These are phyloP conservation scores for Psophia crepitans DNA, from an alignment of 2,113 vertebrate species.

Conservation along the genomic window DNA sequence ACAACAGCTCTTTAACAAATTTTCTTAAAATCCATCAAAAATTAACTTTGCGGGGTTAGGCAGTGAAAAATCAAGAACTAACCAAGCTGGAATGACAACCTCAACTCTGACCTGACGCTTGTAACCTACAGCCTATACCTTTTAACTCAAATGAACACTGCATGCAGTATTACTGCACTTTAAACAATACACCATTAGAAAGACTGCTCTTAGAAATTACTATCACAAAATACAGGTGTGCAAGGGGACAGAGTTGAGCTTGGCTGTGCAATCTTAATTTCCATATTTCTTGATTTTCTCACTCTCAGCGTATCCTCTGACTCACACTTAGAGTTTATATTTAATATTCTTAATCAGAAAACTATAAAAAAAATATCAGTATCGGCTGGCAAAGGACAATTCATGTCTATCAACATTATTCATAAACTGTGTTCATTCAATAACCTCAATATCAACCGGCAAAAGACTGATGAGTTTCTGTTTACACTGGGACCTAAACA, in stretches of 20 bases:
- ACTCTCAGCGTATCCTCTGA: not conserved
- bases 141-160: not conserved
- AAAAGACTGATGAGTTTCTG: not conserved
- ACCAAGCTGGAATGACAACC: not conserved
- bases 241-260: not conserved
- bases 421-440: not conserved
- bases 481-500: not conserved
- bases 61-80: not conserved
- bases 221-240: not conserved
- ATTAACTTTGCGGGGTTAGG: not conserved
- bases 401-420: not conserved
- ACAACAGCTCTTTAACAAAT: not conserved
- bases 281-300: not conserved
- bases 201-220: not conserved
- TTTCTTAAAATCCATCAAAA: not conserved
- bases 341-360: not conserved
- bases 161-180: not conserved
- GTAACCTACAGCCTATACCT: not conserved
- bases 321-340: not conserved
- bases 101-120: not conserved
- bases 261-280: not conserved
- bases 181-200: not conserved
- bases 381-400: not conserved
- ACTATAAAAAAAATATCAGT: not conserved
- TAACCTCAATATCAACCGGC: not conserved